Evolutionary conservation across 2,113 vertebrate species (phyloP).

Genomic region (Pangasianodon hypophthalmus): DNA sequence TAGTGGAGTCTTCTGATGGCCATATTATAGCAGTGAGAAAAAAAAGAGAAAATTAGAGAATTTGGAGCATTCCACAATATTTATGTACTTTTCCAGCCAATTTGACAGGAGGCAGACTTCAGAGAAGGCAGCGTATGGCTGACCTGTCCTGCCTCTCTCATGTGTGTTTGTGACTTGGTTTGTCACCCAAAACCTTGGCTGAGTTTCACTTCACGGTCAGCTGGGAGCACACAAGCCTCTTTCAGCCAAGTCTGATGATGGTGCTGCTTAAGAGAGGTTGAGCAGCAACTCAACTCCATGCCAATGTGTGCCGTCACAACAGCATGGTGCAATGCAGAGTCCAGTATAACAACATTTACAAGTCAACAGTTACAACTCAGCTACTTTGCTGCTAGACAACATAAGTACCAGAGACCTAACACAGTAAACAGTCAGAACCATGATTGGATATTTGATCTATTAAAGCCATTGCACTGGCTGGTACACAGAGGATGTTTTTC

Average conservation of each 20-base stretch:
- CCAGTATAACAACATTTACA: not conserved
- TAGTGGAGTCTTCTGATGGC: not conserved
- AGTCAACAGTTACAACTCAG: not conserved
- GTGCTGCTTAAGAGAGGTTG: slow-evolving; percentile 24
- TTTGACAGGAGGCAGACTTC: slow-evolving; percentile 50
- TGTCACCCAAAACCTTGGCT: slow-evolving; percentile 61
- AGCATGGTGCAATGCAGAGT: slow-evolving; percentile 11
- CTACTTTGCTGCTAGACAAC: not conserved
- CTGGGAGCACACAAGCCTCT: slow-evolving; percentile 53
- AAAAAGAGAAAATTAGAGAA: slow-evolving; percentile 17
- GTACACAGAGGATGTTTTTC: not conserved
- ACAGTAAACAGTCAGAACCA: not conserved
- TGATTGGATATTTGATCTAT: not conserved
- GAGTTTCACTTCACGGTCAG: slow-evolving; percentile 54
- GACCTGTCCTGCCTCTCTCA: slow-evolving; percentile 54
- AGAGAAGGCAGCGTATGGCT: slow-evolving; percentile 42
- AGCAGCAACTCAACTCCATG: slow-evolving; percentile 24
- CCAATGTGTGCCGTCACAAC: slow-evolving; percentile 45
- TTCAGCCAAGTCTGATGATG: slow-evolving; percentile 53
- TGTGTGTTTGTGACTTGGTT: slow-evolving; percentile 45
- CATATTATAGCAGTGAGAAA: not conserved
- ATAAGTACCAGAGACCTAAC: not conserved
- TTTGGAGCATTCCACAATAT: slow-evolving; percentile 29
- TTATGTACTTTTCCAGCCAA: slow-evolving; percentile 53
- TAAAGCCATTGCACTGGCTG: not conserved